Evolutionary conservation across 2,888 invertebrate genomes (phyloP).

Genomic region (Rhagophthalmus giganteus): DNA sequence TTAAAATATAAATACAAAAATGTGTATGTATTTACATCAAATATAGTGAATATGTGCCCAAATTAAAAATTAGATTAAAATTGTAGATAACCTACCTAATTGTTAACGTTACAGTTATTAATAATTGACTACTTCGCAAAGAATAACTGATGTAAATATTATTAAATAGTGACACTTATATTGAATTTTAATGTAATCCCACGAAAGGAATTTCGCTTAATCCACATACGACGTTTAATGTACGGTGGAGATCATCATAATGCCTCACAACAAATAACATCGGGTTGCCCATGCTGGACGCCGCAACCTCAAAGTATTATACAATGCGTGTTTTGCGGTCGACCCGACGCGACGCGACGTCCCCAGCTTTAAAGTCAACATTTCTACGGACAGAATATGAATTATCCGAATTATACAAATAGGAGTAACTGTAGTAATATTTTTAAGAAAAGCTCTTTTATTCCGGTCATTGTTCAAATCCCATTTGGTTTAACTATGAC

Average conservation of each 20-base stretch:
- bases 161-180: no score
- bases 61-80: no score
- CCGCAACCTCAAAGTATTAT: conserved; percentile 33
- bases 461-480: conserved; percentile 22
- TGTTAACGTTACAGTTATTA: no score
- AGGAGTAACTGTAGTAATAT: conserved; percentile 18
- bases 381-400: conserved; percentile 13
- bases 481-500: conserved; percentile 24
- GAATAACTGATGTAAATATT: no score
- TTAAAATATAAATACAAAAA: no score
- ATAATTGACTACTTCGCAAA: no score
- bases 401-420: conserved; percentile 18
- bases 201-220: no score
- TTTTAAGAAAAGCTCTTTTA: conserved; percentile 15
- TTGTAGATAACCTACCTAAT: no score
- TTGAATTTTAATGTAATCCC: no score
- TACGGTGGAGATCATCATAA: conserved; percentile 7
- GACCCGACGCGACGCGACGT: no score
- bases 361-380: conserved; percentile 30
- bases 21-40: no score
- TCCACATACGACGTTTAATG: not conserved
- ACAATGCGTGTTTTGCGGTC: conserved; percentile 30
- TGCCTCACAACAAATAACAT: conserved; percentile 24
- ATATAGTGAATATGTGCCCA: no score
- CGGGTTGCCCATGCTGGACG: conserved; percentile 17